Base-by-base conservation (phyloP, 1,140 invertebrate genomes). In the Triops cancriformis region DNA sequence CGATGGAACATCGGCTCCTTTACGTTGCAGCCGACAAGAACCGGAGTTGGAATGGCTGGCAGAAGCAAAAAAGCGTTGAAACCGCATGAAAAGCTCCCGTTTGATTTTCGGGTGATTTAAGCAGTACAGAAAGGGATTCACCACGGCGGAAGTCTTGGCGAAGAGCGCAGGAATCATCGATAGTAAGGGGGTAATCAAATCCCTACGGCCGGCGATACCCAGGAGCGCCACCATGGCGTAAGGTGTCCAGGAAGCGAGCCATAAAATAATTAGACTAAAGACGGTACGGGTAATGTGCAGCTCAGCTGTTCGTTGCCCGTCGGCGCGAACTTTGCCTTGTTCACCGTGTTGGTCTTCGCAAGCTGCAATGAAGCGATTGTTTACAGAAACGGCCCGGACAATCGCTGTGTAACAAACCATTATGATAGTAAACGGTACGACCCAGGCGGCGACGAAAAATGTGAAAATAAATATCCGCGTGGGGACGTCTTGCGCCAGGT, bases 141-240 rank as follows among this genome's bases (percentile, higher is more conserved):
- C 86, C 80, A 90, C 91, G 74, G 90, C 90, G 0, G 91, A 89
- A 0, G 88, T 88, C 83, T 93, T 93, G 83, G 90, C 91, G 82
- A 91, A 91, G 23, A 93, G 83, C 0, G 91, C 91, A 0, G 92
- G 92, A 14, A 93, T 85, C 90, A 92, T 91, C 0, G 91, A 92
- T 1, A 85, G 82, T 18, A 89, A 80, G 0, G 92, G 91, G 0
- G 90, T 89, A 14, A 93, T 77, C n/a, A 79, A 73, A 14, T 80
- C 28, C 41, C 79, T 73, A 10, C 81, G 75, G 3, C 90, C 91
- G 78, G 89, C 89, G 77, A 92, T 89, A 0, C 91, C 92, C 10
- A 93, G 84, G 14, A 93, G 86, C 12, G 92, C 87, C 1, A 93
- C 89, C 7, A 90, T 83, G 0, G 92, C 89, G 81, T 93, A 93